Evolutionary conservation across 2,888 invertebrate species (phyloP).

Genomic region (Drosophila antonietae): DNA sequence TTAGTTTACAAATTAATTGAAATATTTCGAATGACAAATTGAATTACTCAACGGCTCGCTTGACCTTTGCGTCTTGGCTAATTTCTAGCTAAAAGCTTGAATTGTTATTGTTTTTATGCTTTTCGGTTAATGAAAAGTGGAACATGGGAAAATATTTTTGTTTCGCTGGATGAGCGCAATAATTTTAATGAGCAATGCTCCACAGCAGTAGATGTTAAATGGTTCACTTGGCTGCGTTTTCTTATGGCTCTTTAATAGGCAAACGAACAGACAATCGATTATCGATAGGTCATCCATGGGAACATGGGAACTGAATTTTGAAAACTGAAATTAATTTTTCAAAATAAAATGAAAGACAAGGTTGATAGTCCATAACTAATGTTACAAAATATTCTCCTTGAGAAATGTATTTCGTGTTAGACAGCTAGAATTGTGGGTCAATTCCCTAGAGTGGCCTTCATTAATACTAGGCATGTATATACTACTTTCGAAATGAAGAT

Average conservation of each 20-base stretch:
- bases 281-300: slow-evolving; percentile 22
- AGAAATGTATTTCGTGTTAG: slow-evolving; percentile 11
- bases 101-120: slow-evolving; percentile 27
- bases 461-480: slow-evolving; percentile 24
- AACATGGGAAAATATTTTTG: slow-evolving; percentile 64
- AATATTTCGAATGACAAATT: slow-evolving; percentile 60
- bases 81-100: slow-evolving; percentile 21
- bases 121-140: slow-evolving; percentile 66
- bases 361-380: neutral
- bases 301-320: slow-evolving; percentile 27
- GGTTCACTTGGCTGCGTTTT: slow-evolving; percentile 25
- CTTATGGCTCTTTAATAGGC: slow-evolving; percentile 34
- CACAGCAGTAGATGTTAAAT: slow-evolving; percentile 17
- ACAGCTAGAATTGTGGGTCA: slow-evolving; percentile 24
- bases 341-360: neutral
- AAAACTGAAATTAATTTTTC: neutral
- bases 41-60: slow-evolving; percentile 34
- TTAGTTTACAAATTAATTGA: slow-evolving; percentile 35
- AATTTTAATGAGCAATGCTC: slow-evolving; percentile 46
- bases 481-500: slow-evolving; percentile 60
- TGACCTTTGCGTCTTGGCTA: slow-evolving; percentile 53
- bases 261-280: slow-evolving; percentile 36
- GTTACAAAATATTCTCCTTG: slow-evolving; percentile 35
- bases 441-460: slow-evolving; percentile 42
- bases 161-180: slow-evolving; percentile 38